A percentile compares a stretch with the other conserved stretches of the same genome.
These are phyloP conservation scores for Beroe forskalii DNA, from an alignment of 37 sponge, comb jelly and placozoan genomes.

Conservation along the genomic window DNA sequence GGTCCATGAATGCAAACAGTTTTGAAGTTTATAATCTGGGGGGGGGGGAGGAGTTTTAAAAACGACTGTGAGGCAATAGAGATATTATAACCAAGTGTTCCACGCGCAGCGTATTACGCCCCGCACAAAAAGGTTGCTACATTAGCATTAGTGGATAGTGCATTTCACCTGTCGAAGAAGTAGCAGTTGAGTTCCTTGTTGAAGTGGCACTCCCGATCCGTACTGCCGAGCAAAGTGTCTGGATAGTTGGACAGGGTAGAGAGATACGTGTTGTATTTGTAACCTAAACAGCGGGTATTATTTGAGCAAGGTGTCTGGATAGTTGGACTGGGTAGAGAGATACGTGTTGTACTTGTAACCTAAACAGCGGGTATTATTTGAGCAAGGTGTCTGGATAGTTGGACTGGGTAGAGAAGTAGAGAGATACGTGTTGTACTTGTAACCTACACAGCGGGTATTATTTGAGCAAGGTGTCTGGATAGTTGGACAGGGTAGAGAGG, in stretches of 20 bases:
- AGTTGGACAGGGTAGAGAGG: constrained; percentile 9
- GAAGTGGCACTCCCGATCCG: constrained; percentile 59
- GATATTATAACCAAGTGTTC: no score
- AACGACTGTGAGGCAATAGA: no score
- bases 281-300: neutral
- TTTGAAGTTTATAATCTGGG: no score
- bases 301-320: constrained; percentile 52
- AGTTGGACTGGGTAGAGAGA: constrained; percentile 44
- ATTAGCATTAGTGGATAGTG: no score
- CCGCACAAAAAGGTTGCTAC: no score
- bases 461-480: constrained; percentile 51
- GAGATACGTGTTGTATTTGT: constrained; percentile 51
- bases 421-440: constrained; percentile 39
- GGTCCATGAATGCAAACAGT: no score
- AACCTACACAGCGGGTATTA: no score
- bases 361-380: no score
- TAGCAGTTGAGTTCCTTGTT: constrained; percentile 63
- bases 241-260: constrained; percentile 62
- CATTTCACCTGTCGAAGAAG: constrained; percentile 65
- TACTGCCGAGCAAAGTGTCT: constrained; percentile 45
- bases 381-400: constrained; percentile 56
- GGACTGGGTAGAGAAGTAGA: neutral
- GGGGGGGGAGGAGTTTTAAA: no score
- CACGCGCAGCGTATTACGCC: no score
- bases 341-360: constrained; percentile 62